Percentiles rank a stretch among this genome's conserved stretches.
phyloP scores from a whole-genome alignment of 2,113 vertebrate species.

The Pteropus alecto region DNA sequence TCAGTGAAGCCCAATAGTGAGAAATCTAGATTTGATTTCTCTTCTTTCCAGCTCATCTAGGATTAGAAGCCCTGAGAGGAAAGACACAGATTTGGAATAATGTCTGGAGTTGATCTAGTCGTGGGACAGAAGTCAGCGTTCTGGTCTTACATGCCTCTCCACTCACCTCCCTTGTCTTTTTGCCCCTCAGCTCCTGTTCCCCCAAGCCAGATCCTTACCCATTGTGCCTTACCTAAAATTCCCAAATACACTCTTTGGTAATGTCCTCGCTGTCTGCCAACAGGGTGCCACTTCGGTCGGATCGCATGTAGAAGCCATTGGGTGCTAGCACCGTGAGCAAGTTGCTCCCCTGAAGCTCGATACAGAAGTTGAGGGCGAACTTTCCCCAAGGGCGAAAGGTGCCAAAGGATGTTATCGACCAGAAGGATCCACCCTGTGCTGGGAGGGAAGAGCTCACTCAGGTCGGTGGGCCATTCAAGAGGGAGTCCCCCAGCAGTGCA shows the following conservation, averaged over 20 bases:
- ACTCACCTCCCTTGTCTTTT: background rate
- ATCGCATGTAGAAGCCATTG: conserved; percentile 77
- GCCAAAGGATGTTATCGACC: conserved; percentile 76
- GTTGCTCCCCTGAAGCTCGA: conserved; percentile 78
- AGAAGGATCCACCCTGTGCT: conserved; percentile 78
- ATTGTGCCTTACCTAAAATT: conserved; percentile 73
- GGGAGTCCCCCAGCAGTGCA: background rate
- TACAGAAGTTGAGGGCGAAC: conserved; percentile 78
- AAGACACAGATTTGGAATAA: background rate
- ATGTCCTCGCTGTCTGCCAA: conserved; percentile 67
- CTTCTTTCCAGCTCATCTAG: background rate
- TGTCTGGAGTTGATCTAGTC: background rate
- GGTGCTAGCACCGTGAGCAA: conserved; percentile 73
- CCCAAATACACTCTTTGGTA: conserved; percentile 79
- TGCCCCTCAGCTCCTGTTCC: background rate
- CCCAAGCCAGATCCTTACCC: background rate
- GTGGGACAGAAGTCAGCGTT: background rate
- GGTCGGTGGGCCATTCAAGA: background rate
- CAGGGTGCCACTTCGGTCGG: conserved; percentile 66
- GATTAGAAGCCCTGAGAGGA: background rate
- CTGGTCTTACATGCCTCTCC: background rate
- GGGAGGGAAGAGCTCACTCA: background rate
- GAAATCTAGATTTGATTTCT: background rate
- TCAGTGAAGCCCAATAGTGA: background rate
- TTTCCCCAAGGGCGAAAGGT: conserved; percentile 75